Conservation (phyloP, 1,140 invertebrate genomes). For the Carposina sasakii region DNA sequence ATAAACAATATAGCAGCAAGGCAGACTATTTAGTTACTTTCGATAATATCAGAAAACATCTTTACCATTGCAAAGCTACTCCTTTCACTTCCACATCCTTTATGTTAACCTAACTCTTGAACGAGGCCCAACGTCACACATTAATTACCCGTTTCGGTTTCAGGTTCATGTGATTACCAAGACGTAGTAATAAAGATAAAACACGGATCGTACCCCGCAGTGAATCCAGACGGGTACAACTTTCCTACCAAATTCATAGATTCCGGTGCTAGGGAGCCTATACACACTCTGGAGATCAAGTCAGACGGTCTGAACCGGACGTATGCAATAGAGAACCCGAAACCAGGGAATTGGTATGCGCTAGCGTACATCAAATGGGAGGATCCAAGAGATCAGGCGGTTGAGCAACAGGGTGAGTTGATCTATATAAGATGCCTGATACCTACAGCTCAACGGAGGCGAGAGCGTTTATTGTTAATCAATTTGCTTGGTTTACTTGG, state of each 20-base stretch:
- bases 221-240: slow-evolving; percentile 82
- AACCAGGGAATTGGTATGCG: slow-evolving; percentile 85
- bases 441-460: too few species aligned
- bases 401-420: slow-evolving; percentile 81
- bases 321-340: slow-evolving; percentile 67
- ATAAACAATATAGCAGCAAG: too few species aligned
- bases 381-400: slow-evolving; percentile 79
- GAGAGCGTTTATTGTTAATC: too few species aligned
- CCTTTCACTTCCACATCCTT: too few species aligned
- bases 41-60: too few species aligned
- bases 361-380: slow-evolving; percentile 83
- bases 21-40: too few species aligned
- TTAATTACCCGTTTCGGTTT: slow-evolving; percentile 23
- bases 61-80: too few species aligned
- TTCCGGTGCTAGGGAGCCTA: slow-evolving; percentile 45
- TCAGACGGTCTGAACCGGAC: slow-evolving; percentile 50
- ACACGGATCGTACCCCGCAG: slow-evolving; percentile 83
- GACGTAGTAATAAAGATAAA: slow-evolving; percentile 79
- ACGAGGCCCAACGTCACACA: too few species aligned
- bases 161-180: slow-evolving; percentile 74
- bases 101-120: too few species aligned
- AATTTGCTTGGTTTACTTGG: too few species aligned
- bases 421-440: too few species aligned
- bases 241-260: slow-evolving; percentile 78
- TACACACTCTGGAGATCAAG: slow-evolving; percentile 45